These are phyloP conservation scores for Monomorium pharaonis DNA, from an alignment of 1,140 invertebrate genomes.

Conservation along the genomic window DNA sequence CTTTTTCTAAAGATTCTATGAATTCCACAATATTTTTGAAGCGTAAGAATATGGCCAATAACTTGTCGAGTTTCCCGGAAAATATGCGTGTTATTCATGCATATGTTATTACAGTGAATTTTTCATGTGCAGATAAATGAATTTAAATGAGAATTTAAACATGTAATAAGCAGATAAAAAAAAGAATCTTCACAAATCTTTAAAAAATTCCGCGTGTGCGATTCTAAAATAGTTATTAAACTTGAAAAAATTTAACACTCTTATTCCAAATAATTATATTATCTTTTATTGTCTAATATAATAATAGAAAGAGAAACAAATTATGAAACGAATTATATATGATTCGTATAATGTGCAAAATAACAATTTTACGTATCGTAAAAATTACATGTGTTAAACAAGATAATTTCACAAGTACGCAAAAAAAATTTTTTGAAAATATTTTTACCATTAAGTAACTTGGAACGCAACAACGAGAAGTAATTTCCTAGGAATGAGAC, in stretches of 20 bases:
- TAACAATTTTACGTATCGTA: neutral
- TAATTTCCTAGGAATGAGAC: neutral
- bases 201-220: neutral
- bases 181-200: neutral
- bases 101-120: neutral
- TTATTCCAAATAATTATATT: neutral
- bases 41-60: neutral
- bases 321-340: neutral
- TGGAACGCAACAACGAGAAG: neutral
- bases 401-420: neutral
- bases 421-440: neutral
- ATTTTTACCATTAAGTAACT: neutral
- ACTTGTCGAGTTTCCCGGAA: neutral
- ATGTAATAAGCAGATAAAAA: neutral
- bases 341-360: neutral
- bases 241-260: neutral
- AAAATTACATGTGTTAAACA: neutral
- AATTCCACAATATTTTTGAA: neutral
- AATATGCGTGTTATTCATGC: neutral
- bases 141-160: neutral
- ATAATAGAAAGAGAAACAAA: neutral
- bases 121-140: neutral
- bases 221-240: slow-evolving; percentile 32
- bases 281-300: neutral
- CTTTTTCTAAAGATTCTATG: neutral